Evolutionary conservation across 2,113 vertebrate species (phyloP).

Genomic region (Tapirus terrestris): DNA sequence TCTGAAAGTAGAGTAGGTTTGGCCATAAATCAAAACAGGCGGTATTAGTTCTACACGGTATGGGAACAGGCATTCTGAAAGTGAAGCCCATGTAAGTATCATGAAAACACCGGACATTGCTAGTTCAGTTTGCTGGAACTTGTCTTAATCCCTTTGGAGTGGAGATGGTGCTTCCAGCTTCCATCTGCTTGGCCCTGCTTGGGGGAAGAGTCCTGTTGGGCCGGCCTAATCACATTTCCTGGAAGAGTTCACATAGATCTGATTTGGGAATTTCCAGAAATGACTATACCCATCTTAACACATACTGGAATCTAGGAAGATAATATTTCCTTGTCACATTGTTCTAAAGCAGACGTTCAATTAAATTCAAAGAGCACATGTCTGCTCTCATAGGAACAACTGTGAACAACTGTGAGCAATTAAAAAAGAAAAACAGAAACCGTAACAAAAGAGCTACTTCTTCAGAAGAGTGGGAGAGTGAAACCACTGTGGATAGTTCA

Average conservation of each 20-base stretch:
- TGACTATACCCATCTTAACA: background rate
- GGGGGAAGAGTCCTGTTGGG: background rate
- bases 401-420: background rate
- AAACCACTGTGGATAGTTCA: background rate
- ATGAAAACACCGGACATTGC: background rate
- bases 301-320: constrained; percentile 22
- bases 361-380: constrained; percentile 58
- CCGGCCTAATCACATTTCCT: background rate
- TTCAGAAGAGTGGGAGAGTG: background rate
- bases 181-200: background rate
- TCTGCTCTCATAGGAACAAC: constrained; percentile 18
- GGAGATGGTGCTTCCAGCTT: background rate
- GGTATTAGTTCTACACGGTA: background rate
- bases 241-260: background rate
- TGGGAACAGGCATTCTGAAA: background rate
- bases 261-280: constrained; percentile 39
- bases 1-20: background rate
- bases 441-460: background rate
- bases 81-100: background rate
- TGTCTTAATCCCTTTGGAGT: background rate
- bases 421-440: constrained; percentile 34
- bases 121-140: background rate
- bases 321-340: constrained; percentile 17
- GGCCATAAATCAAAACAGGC: background rate
- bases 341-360: constrained; percentile 41